These are phyloP conservation scores for Brevipalpus yothersi DNA, from an alignment of 1,140 invertebrate genomes.

Conservation along the genomic window DNA sequence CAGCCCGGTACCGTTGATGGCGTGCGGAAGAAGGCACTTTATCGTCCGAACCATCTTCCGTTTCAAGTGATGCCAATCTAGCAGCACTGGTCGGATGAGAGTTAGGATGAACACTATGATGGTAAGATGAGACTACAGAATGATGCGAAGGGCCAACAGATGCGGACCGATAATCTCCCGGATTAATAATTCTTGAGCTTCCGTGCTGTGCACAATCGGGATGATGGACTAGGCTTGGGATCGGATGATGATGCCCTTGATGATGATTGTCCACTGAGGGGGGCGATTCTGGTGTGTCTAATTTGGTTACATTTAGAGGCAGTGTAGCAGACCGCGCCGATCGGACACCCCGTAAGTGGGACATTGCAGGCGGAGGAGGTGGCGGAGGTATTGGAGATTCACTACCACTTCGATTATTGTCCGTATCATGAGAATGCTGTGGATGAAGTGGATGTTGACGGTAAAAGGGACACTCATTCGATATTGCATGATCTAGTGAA, in stretches of 20 bases:
- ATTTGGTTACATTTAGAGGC: slow-evolving; percentile 6
- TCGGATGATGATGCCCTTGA: slow-evolving; percentile 1
- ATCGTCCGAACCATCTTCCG: slow-evolving; percentile 2
- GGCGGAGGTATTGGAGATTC: slow-evolving; percentile 9
- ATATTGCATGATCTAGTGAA: neutral
- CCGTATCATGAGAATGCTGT: neutral
- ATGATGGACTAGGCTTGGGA: slow-evolving; percentile 1
- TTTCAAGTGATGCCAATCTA: neutral
- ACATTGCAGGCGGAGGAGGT: slow-evolving; percentile 8
- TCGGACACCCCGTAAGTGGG: slow-evolving; percentile 1
- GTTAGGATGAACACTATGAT: neutral
- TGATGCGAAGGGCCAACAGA: neutral
- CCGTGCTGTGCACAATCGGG: slow-evolving; percentile 7
- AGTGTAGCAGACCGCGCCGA: neutral
- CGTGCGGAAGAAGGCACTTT: slow-evolving; percentile 13
- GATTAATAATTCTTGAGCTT: neutral
- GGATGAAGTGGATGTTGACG: neutral
- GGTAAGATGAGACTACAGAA: neutral
- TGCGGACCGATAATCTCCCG: neutral
- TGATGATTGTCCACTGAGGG: neutral
- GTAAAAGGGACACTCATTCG: neutral
- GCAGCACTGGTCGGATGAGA: neutral
- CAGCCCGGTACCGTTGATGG: slow-evolving; percentile 20
- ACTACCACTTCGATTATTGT: slow-evolving; percentile 1
- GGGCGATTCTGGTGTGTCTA: neutral